Conservation (phyloP, 2,888 invertebrate species). For the Schizaphis graminum region DNA sequence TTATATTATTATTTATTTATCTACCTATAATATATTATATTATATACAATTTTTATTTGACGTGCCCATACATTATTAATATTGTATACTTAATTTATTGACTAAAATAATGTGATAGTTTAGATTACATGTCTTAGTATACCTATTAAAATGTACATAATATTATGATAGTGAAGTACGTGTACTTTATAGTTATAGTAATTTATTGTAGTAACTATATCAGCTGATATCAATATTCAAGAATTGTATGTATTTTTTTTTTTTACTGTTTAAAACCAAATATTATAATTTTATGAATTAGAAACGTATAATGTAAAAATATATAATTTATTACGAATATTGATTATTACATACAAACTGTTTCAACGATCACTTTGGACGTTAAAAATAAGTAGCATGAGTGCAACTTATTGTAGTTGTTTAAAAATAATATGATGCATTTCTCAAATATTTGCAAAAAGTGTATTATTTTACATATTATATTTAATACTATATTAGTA, state of each 20-base stretch:
- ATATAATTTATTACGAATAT: not conserved
- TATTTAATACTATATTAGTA: not conserved
- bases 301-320: not conserved
- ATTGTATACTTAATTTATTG: conserved; percentile 1
- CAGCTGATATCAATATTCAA: not conserved
- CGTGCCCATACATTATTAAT: conserved; percentile 19
- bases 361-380: not conserved
- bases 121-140: not conserved
- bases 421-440: not conserved
- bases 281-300: not conserved
- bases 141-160: conserved; percentile 16
- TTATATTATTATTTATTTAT: conserved; percentile 17
- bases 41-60: conserved; percentile 18
- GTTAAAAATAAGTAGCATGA: not conserved
- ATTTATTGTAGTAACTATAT: not conserved
- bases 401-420: not conserved
- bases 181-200: not conserved
- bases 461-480: not conserved
- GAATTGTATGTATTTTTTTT: not conserved
- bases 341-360: not conserved
- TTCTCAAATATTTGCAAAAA: not conserved
- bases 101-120: conserved; percentile 24
- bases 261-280: conserved; percentile 2
- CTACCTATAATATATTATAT: not conserved
- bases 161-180: not conserved